Evolutionary conservation across 2,888 invertebrate species (phyloP).

Genomic region (Cheilosia urbana): DNA sequence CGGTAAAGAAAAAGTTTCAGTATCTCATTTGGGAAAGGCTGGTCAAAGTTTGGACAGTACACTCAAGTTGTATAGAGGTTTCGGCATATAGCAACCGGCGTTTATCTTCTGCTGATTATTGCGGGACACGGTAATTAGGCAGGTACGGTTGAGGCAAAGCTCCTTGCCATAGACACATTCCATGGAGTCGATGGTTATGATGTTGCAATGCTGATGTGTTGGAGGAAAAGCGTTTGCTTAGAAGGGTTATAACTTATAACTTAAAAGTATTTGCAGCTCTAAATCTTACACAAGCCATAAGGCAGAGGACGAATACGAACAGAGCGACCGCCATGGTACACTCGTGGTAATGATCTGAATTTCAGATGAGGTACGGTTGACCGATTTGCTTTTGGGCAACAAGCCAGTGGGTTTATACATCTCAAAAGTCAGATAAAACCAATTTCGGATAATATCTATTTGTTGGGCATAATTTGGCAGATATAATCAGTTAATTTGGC

Average conservation of each 20-base stretch:
- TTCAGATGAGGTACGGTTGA: constrained; percentile 46
- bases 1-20: not conserved
- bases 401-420: constrained; percentile 50
- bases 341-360: constrained; percentile 38
- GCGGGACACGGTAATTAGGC: constrained; percentile 23
- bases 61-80: constrained; percentile 26
- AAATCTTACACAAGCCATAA: constrained; percentile 39
- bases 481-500: constrained; percentile 66
- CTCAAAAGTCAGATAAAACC: constrained; percentile 57
- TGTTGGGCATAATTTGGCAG: constrained; percentile 63
- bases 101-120: constrained; percentile 40
- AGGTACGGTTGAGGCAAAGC: constrained; percentile 43
- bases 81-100: constrained; percentile 47
- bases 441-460: constrained; percentile 65
- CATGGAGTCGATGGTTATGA: constrained; percentile 39
- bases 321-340: constrained; percentile 29
- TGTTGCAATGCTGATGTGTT: constrained; percentile 25
- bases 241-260: constrained; percentile 25
- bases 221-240: constrained; percentile 34
- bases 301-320: constrained; percentile 15
- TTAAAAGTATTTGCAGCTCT: constrained; percentile 25
- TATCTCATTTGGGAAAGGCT: not conserved
- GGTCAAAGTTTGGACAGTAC: constrained; percentile 16
- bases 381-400: constrained; percentile 39
- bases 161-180: constrained; percentile 24